Conservation (phyloP, 92 coral and sea anemone species). For the Epizoanthus scotinus region DNA sequence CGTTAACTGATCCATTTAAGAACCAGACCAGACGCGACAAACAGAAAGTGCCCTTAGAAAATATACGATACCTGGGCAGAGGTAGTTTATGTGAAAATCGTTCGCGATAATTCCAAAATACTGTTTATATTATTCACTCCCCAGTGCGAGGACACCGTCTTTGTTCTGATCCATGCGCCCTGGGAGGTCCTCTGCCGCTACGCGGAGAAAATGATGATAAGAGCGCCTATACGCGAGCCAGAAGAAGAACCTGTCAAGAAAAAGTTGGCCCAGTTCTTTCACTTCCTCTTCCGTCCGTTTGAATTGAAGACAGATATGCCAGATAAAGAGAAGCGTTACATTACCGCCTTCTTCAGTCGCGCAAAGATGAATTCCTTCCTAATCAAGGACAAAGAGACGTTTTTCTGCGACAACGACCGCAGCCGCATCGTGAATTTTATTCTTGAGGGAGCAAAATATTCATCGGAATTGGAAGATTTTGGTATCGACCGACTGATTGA, state of each 20-base stretch:
- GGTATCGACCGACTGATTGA: constrained; percentile 82
- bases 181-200: constrained; percentile 35
- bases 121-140: not conserved
- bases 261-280: not conserved
- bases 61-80: no score
- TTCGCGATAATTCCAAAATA: no score
- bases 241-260: constrained; percentile 18
- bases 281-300: constrained; percentile 19
- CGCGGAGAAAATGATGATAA: constrained; percentile 37
- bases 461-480: constrained; percentile 78
- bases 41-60: no score
- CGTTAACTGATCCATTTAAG: no score
- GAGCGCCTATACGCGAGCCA: constrained; percentile 38
- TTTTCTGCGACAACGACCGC: constrained; percentile 85
- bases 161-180: constrained; percentile 30
- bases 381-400: constrained; percentile 70
- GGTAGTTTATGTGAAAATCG: no score
- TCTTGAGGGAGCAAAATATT: constrained; percentile 68
- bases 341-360: constrained; percentile 82
- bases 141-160: constrained; percentile 21
- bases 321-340: constrained; percentile 49
- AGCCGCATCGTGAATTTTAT: constrained; percentile 85
- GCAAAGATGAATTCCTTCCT: constrained; percentile 70
- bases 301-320: constrained; percentile 1
- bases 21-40: no score